phyloP scores from a whole-genome alignment of 2,797 vertebrate species.

The Psittacula echo region DNA sequence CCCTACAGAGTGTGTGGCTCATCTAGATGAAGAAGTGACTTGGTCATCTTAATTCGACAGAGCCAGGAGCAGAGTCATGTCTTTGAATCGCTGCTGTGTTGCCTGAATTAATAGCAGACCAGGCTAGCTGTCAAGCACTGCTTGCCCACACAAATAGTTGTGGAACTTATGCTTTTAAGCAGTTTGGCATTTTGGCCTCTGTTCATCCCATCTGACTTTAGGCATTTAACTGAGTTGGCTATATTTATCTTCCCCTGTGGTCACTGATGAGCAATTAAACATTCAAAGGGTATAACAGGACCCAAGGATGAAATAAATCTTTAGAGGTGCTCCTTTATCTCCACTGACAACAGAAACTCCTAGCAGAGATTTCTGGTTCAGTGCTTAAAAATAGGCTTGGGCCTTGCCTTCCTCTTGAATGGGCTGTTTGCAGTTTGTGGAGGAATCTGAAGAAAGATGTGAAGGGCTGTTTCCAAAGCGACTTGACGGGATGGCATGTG shows the following conservation, averaged over 20 bases:
- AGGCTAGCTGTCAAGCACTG: background rate
- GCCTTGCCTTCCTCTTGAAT: background rate
- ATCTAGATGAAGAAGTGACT: background rate
- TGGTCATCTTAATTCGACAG: background rate
- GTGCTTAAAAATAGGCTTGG: background rate
- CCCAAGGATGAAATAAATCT: background rate
- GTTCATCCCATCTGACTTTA: background rate
- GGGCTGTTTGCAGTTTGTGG: background rate
- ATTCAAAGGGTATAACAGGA: background rate
- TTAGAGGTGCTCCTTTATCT: background rate
- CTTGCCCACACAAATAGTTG: background rate
- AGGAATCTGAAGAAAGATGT: background rate
- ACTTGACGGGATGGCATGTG: slow-evolving; percentile 7
- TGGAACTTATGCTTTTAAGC: background rate
- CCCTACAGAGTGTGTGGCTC: background rate
- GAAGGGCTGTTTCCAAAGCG: slow-evolving; percentile 11
- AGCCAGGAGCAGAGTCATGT: background rate
- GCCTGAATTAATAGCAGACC: background rate
- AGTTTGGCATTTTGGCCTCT: background rate
- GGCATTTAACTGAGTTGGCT: background rate
- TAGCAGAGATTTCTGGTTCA: background rate
- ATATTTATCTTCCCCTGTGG: background rate
- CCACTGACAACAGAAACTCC: background rate
- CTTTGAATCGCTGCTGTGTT: background rate
- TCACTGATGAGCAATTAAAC: background rate